Evolutionary conservation across 2,888 invertebrate species (phyloP), one percentile per base, ranked within the genome.

Genomic region (Limnephilus rhombicus): DNA sequence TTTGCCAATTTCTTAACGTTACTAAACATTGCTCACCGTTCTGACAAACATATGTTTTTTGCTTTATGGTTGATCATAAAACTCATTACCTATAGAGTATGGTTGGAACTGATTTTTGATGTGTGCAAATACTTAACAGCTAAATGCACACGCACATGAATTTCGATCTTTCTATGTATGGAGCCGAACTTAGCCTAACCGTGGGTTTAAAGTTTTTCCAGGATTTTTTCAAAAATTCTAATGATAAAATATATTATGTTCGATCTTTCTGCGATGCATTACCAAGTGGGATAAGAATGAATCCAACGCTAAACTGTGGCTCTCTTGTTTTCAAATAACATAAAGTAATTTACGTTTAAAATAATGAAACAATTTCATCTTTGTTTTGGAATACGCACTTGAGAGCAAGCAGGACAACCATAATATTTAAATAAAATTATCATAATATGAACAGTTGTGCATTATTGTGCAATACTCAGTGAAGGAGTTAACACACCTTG

Each of bases 401-500:
- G 49, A 13, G 15, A 49, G 15, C 13, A 49, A 9, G 24, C 24
- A 24, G 4, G 9, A 9, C 68, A 68, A n/a, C 68, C 24, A 68
- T 24, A 68, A 68, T 68, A n/a, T 68, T 68, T n/a, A 68, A 68
- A 68, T 68, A n/a, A 68, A 68, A 68, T 68, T 5, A 24, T 24
- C 68, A 68, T 24, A 24, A 24, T 68, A 68, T 2, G 68, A 68
- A 68, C 68, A 68, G 68, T 68, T 68, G 68, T 49, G 15, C 49
- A 49, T 83, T 24, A 37, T 85, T 85, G 24, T 29, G 45, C 37
- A 86, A 86, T 86, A 45, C 37, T 29, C 41, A 49, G 41, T 45
- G 4, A 13, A 86, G 3, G n/a, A 86, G 85, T 86, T 86, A 49
- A 86, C 41, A 86, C 85, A 86, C 85, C 85, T 86, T 86, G 85